Evolutionary conservation across 2,797 vertebrate genomes (phyloP), one percentile per base, ranked within the genome.

Genomic region (Lophius americanus): DNA sequence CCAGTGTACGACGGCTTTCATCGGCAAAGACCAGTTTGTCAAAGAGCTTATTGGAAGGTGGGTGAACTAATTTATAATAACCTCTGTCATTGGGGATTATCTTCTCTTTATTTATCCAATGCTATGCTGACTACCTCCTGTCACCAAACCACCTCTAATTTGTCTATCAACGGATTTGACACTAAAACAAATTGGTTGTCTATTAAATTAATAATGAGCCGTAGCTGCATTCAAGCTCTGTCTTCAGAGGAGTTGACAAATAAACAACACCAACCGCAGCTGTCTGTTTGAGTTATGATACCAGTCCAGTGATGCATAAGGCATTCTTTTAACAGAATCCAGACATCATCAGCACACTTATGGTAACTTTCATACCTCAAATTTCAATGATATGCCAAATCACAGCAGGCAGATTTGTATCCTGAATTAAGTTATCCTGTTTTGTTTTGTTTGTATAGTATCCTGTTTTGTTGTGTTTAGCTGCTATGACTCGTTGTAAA

Each of bases 21-120:
- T 94, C 3, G 85, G 92, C 60, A 95, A 95, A 80, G 96, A 97
- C 51, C 89, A 91, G 64, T 94, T 97, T 37, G 93, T 96, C 84
- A 95, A 93, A 12, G 96, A 98, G 71, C 92, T 97, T 73, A 89
- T 97, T 46, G 94, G 91, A 93, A 96, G 96, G 96, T 97, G 89
- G 35, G 90, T 86, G 50, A 48, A 80, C 14, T 41, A 52, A n/a
- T 35, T 23, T 23, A 23, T 23, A 23, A 23, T 23, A 23, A 23
- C 44, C 43, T 56, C 41, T 44, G 33, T 60, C 39, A 55, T 53
- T 8, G 48, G 56, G 42, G 37, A 9, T 10, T 42, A 42, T 42
- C 23, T 23, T 23, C 23, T 23, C 23, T 23, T 23, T 23, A 23
- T 23, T 23, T 23, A 23, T 23, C 23, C 23, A 23, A 23, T 23